A percentile compares a stretch with the other conserved stretches of the same genome.
These are phyloP conservation scores for Canis aureus DNA, from an alignment of 2,113 vertebrate species.

Conservation along the genomic window DNA sequence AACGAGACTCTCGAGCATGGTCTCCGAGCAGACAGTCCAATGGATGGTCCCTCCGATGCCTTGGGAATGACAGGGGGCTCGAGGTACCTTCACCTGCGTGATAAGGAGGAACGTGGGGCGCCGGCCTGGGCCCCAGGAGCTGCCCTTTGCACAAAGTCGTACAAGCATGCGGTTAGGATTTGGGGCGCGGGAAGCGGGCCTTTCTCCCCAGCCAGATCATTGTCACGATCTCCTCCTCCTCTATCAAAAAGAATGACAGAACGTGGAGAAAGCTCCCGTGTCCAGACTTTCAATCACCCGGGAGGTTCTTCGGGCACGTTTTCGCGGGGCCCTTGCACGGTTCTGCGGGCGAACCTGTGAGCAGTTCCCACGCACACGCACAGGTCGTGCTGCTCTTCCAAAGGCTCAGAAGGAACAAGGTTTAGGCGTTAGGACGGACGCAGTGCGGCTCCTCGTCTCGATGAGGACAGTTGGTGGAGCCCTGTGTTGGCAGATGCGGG, in stretches of 20 bases:
- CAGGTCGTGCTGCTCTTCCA: rapidly evolving
- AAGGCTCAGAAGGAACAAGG: not conserved
- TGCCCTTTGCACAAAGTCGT: not conserved
- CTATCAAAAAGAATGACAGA: rapidly evolving
- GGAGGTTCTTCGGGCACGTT: rapidly evolving
- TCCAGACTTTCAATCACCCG: rapidly evolving
- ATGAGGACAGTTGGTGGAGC: rapidly evolving
- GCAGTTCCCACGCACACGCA: rapidly evolving
- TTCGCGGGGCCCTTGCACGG: not conserved
- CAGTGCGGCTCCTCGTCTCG: rapidly evolving
- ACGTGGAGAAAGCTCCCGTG: rapidly evolving
- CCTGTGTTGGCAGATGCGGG: no score
- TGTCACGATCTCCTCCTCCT: not conserved
- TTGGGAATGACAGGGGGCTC: no score
- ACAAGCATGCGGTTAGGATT: rapidly evolving
- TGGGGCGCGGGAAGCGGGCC: rapidly evolving
- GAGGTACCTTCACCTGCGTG: not conserved
- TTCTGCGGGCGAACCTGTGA: rapidly evolving
- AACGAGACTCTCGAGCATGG: not conserved
- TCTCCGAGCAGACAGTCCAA: no score
- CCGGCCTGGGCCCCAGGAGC: not conserved
- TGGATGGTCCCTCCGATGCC: no score
- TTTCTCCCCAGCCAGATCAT: not conserved
- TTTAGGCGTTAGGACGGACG: not conserved
- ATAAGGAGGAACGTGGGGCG: rapidly evolving